phyloP scores from a whole-genome alignment of 2,888 invertebrate species.

The Tetranychus piercei region DNA sequence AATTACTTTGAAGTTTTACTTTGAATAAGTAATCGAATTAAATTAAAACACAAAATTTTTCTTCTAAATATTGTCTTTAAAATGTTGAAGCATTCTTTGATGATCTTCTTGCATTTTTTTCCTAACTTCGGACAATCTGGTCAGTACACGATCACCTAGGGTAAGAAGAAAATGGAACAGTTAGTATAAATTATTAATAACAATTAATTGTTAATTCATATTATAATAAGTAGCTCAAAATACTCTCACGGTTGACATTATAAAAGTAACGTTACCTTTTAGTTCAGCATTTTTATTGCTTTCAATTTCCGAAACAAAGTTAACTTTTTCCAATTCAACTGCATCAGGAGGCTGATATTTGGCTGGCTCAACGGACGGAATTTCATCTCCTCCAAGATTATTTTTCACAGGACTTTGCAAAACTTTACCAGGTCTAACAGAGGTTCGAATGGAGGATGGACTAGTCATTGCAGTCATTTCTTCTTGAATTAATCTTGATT shows the following conservation, averaged over 20 bases:
- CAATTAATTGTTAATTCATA: too few relatives aligned
- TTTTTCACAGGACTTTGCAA: neutral
- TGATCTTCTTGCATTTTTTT: constrained; percentile 22
- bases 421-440: neutral
- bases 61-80: neutral
- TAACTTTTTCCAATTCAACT: neutral
- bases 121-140: constrained; percentile 18
- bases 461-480: neutral
- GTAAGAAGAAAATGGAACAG: too few relatives aligned
- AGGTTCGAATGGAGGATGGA: too few relatives aligned
- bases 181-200: too few relatives aligned
- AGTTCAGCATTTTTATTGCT: neutral
- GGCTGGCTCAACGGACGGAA: neutral
- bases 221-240: too few relatives aligned
- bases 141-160: constrained; percentile 10
- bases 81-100: constrained; percentile 12
- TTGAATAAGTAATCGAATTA: too few relatives aligned
- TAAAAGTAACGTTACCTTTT: too few relatives aligned
- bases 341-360: neutral
- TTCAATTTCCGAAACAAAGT: neutral
- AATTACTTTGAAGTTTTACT: too few relatives aligned
- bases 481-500: neutral
- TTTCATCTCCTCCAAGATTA: neutral
- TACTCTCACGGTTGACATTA: too few relatives aligned
- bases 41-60: too few relatives aligned